Conservation (phyloP, 2,113 vertebrate genomes). For the Macquaria ambigua region DNA sequence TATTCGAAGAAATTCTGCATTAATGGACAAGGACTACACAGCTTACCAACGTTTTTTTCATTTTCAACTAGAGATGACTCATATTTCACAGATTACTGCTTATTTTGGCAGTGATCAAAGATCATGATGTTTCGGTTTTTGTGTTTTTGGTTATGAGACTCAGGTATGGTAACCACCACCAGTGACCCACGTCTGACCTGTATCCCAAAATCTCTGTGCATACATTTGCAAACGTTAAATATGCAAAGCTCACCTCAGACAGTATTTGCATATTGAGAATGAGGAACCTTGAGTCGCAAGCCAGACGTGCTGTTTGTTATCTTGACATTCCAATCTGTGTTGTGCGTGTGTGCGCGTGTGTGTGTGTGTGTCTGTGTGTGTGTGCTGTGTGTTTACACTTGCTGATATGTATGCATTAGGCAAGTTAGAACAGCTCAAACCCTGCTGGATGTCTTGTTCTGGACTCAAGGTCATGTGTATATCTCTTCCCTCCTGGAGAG, state of each 20-base stretch:
- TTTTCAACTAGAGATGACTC: not conserved
- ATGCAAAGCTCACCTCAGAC: conserved; percentile 47
- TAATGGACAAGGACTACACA: not conserved
- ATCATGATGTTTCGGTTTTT: not conserved
- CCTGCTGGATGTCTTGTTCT: conserved; percentile 34
- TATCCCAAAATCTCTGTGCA: not conserved
- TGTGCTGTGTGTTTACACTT: conserved; percentile 34
- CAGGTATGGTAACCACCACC: not conserved
- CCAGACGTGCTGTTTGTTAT: conserved; percentile 47
- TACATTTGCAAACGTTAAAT: conserved; percentile 29
- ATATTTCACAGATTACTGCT: not conserved
- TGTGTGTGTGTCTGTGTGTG: conserved; percentile 34
- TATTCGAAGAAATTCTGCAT: not conserved
- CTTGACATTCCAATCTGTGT: conserved; percentile 40
- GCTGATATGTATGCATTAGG: conserved; percentile 39
- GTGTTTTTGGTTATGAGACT: not conserved
- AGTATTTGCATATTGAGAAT: conserved; percentile 54
- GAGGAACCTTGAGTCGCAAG: conserved; percentile 3
- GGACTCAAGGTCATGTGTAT: conserved; percentile 38
- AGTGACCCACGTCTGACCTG: not conserved
- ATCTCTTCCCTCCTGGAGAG: conserved; percentile 3
- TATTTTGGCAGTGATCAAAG: not conserved
- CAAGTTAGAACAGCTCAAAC: conserved; percentile 54
- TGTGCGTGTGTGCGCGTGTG: not conserved
- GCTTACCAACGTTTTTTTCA: not conserved